Conservation (phyloP, 2,797 vertebrate genomes). For the Lepus townsendii region DNA sequence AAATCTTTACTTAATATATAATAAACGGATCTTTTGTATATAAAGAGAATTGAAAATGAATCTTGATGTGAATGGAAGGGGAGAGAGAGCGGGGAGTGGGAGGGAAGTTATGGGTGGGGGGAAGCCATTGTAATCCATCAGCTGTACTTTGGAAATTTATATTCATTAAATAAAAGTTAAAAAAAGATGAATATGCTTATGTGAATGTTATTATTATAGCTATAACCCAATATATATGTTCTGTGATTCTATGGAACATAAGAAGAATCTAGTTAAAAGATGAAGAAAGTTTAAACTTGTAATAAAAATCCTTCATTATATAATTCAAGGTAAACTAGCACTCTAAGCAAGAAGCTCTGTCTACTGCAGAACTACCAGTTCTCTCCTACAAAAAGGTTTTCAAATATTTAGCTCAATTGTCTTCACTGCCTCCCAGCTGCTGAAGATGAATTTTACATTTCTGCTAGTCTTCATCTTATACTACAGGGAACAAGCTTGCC, state of each 20-base stretch:
- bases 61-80: too few relatives aligned
- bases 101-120: too few relatives aligned
- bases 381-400: slow-evolving; percentile 13
- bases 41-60: too few relatives aligned
- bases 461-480: background rate
- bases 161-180: too few relatives aligned
- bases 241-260: background rate
- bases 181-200: background rate
- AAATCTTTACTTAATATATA: too few relatives aligned
- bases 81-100: too few relatives aligned
- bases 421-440: background rate
- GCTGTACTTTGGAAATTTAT: too few relatives aligned
- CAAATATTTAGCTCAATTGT: slow-evolving; percentile 57
- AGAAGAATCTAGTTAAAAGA: slow-evolving; percentile 42
- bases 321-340: slow-evolving; percentile 39
- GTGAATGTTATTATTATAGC: background rate
- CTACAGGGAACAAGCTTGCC: background rate
- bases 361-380: slow-evolving; percentile 4
- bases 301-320: slow-evolving; percentile 25
- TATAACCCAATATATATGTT: slow-evolving; percentile 34
- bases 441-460: slow-evolving; percentile 36
- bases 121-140: too few relatives aligned
- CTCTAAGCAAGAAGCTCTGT: slow-evolving; percentile 18
- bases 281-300: slow-evolving; percentile 56
- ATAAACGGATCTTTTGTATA: too few relatives aligned